Evolutionary conservation across 2,888 invertebrate genomes (phyloP), one percentile per base, ranked within the genome.

Genomic region (Drosophila diplacantha): DNA sequence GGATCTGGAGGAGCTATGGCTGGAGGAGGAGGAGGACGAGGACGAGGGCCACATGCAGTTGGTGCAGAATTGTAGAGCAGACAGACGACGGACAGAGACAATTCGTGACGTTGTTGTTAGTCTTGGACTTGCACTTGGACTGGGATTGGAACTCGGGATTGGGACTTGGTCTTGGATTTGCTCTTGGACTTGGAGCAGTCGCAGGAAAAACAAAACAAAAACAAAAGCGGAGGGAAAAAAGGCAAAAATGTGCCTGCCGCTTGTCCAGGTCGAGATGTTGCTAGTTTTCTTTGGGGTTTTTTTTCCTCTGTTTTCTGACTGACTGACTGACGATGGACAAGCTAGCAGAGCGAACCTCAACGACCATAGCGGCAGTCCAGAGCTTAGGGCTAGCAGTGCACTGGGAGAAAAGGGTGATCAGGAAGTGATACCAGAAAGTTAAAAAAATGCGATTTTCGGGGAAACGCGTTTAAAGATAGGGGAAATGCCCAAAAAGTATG

Each of bases 91-190:
- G 72, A 73, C 76, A 85, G 84, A 83, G 78, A 84, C 80, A 84
- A 74, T 85, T 84, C 84, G 84, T 84, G 84, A 84, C 78, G 83
- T 83, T 83, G 85, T 81, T 85, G 75, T 75, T 84, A 79, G 83
- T 82, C 72, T 72, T 59, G 72, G 62, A 59, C 68, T 70, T 56
- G 65, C 44, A 64, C 54, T 71, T 64, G 64, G 49, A 53, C 39
- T 59, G 46, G 55, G 56, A 49, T 47, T 24, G 31, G 31, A 8
- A 24, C 39, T 39, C 24, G 53, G 65, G 61, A 51, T 41, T 60
- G 58, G 12, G 55, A 29, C 22, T 22, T 22, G 22, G 44, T 31
- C 39, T 56, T 26, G 38, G 32, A 39, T 18, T 54, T 46, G 29
- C 52, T 52, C 37, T 58, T 35, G 35, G 20, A 31, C 32, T 24